Evolutionary conservation across 2,113 vertebrate species (phyloP), one percentile per base, ranked within the genome.

Genomic region (Actenoides hombroni): DNA sequence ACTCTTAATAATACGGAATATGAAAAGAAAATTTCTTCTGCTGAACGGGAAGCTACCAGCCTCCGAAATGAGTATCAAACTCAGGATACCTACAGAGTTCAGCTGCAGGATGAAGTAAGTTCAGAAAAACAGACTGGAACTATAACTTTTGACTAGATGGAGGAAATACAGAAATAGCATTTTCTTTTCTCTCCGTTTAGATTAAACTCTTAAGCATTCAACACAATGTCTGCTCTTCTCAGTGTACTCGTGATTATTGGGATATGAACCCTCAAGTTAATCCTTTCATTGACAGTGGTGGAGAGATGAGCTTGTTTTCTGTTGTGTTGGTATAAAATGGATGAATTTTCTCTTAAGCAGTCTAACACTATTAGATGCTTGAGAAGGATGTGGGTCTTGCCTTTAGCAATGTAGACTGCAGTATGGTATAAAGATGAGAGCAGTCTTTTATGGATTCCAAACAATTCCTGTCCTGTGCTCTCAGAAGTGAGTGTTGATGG

Each of bases 1-100:
- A 98, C 94, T 57, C 97, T 98, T 33, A 99, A 99, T 97, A 99
- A 99, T 53, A 92, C 93, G 91, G 99, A 99, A 40, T 98, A 95
- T n/a, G 98, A 99, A 93, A 99, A 97, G 97, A 99, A 97, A 95
- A 98, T 99, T 70, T 64, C 95, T 12, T 28, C 29, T 16, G 91
- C 97, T 54, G 98, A 99, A n/a, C 97, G 96, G 18, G 98, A 98
- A 90, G 98, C 98, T 40, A 70, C 94, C 49, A 98, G 97, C 88
- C 98, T 98, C 54, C 97, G 95, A 73, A 93, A 91, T 20, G 98
- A 99, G 1, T 95, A 98, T 82, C 99, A 98, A 79, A 70, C 94
- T 40, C 97, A 98, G 69, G 99, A 99, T 81, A 48, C 42, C 11
- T 97, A 90, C 85, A 98, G 97, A 71, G 53, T 19, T 61, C 96